Evolutionary conservation across 2,113 vertebrate species (phyloP), one percentile per base, ranked within the genome.

Genomic region (Plecturocebus donacophilus): DNA sequence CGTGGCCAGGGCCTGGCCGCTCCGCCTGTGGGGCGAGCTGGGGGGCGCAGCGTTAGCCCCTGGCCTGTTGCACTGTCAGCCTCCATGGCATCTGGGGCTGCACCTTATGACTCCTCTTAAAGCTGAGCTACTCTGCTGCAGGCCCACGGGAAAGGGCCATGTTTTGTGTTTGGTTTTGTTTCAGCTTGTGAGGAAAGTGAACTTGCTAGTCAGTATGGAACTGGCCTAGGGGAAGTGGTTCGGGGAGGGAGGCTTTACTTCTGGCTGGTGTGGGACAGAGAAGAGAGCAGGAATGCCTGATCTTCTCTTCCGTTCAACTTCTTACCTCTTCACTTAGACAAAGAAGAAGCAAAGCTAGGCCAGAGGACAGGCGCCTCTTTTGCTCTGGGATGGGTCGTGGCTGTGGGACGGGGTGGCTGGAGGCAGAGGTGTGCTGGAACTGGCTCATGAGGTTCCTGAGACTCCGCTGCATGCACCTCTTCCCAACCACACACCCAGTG

Each of bases 161-260:
- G 6, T 70, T 20, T 82, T 6, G 8, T 81, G 30, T 83, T 76
- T 58, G 90, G 77, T 89, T 79, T 76, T 86, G 89, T 87, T 97
- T 91, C 32, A 58, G 70, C 70, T 84, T 52, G 32, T 70, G 25
- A 93, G 79, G 95, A 77, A 95, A 96, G 87, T 19, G 71, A 96
- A 92, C 80, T 90, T 88, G 82, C 92, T 38, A 96, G 81, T 96
- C 95, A 96, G 64, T 93, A 42, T 95, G 90, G 97, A 98, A 96
- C 81, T 68, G 81, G 42, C 84, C 83, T 0, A 96, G 49, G 47
- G 94, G 98, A 97, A 97, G 95, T 95, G 45, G 23, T 75, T 82
- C 75, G 14, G 52, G 85, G 61, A 89, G 86, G 84, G 84, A 87
- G 92, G n/a, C 79, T 84, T 52, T 73, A 87, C 95, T 97, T 95